Evolutionary conservation across 2,888 invertebrate species (phyloP).

Genomic region (Xestia sexstrigata): DNA sequence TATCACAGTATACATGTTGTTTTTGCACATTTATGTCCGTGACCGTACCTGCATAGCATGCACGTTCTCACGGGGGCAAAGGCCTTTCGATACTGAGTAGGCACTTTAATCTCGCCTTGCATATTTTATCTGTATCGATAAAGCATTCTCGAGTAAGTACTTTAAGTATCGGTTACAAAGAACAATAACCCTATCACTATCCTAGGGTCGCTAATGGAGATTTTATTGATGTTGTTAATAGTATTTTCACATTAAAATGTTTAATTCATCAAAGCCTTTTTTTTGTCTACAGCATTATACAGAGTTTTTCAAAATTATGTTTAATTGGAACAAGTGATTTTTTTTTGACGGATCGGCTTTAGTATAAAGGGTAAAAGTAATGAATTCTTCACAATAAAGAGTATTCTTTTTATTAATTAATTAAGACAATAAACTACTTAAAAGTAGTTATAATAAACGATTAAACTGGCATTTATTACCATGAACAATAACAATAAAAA

Average conservation of each 20-base stretch:
- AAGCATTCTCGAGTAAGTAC: slow-evolving; percentile 27
- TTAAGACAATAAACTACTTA: not conserved
- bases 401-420: not conserved
- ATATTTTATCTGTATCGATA: slow-evolving; percentile 43
- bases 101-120: slow-evolving; percentile 40
- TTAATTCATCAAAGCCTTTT: not conserved
- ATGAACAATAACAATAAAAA: slow-evolving; percentile 20
- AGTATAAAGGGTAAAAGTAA: not conserved
- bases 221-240: not conserved
- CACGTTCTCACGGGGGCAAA: slow-evolving; percentile 49
- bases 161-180: slow-evolving; percentile 3
- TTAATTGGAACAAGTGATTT: not conserved
- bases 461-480: slow-evolving; percentile 11
- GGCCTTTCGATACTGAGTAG: slow-evolving; percentile 39
- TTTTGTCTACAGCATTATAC: too few relatives aligned
- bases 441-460: slow-evolving; percentile 6
- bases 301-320: not conserved
- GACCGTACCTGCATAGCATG: not conserved
- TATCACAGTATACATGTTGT: not conserved
- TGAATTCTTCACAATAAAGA: not conserved
- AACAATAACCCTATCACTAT: slow-evolving; percentile 27
- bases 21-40: not conserved
- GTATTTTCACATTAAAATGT: not conserved
- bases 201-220: not conserved
- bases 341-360: not conserved